phyloP scores from a whole-genome alignment of 1,140 invertebrate genomes.

The Zaprionus nigranus region DNA sequence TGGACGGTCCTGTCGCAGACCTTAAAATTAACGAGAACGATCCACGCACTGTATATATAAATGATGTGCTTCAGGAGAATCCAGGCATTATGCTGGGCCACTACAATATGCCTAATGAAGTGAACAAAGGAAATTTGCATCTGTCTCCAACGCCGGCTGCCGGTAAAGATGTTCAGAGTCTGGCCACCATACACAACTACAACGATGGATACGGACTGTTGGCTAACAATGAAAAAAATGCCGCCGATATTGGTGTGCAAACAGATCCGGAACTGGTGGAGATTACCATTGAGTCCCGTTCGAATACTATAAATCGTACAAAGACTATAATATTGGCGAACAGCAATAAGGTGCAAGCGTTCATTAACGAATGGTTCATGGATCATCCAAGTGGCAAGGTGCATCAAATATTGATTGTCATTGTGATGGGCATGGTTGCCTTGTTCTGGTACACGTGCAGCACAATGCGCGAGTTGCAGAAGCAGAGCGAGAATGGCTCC shows the following conservation, averaged over 20 bases:
- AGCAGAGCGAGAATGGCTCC: conserved; percentile 82
- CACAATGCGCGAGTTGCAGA: conserved; percentile 77
- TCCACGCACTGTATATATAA: conserved; percentile 71
- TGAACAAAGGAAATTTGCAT: conserved; percentile 61
- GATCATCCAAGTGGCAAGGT: conserved; percentile 81
- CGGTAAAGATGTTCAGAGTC: conserved; percentile 62
- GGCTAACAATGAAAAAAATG: conserved; percentile 70
- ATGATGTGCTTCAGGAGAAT: conserved; percentile 82
- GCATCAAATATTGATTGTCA: conserved; percentile 88
- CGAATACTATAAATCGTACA: conserved; percentile 63
- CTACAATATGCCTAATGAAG: conserved; percentile 91
- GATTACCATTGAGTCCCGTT: conserved; percentile 58
- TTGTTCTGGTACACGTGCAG: conserved; percentile 90
- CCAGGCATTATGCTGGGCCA: conserved; percentile 88
- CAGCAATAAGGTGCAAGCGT: conserved; percentile 75
- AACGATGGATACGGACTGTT: conserved; percentile 70
- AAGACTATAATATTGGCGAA: conserved; percentile 85
- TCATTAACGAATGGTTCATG: conserved; percentile 82
- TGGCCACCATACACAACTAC: conserved; percentile 79
- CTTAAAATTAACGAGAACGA: conserved; percentile 66
- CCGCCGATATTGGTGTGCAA: conserved; percentile 77
- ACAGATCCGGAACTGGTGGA: conserved; percentile 72
- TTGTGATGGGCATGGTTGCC: conserved; percentile 87
- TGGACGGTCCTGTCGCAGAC: conserved; percentile 88
- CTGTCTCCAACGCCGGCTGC: conserved; percentile 66